A percentile compares a stretch with the other conserved stretches of the same genome.
Conservation (phyloP, 2,113 vertebrate genomes). For the Callaeas wilsoni region DNA sequence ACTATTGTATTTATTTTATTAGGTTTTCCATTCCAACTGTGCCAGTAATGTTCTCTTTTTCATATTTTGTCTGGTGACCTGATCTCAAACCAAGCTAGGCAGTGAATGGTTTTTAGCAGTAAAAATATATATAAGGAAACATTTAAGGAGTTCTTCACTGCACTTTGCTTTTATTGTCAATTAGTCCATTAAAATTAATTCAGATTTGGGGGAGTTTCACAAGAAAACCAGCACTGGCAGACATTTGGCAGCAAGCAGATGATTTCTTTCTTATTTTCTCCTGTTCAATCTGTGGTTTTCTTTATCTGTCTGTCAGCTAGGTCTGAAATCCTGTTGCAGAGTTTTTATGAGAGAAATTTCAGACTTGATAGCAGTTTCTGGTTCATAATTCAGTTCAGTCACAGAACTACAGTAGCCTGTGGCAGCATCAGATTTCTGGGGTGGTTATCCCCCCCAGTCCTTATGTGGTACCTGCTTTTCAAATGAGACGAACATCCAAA, state of each 20-base stretch:
- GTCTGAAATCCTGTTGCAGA: not conserved
- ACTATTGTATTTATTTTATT: not conserved
- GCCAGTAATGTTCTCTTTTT: not conserved
- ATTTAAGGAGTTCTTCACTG: not conserved
- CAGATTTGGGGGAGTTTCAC: not conserved
- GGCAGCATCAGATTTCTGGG: not conserved
- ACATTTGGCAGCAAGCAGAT: not conserved
- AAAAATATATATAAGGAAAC: not conserved
- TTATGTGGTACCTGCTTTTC: not conserved
- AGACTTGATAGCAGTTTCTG: not conserved
- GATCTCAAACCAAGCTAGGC: not conserved
- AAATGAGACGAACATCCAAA: rapidly evolving
- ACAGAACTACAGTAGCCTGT: not conserved
- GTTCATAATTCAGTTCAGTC: not conserved
- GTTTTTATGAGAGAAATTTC: not conserved
- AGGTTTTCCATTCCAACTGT: not conserved
- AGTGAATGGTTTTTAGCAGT: not conserved
- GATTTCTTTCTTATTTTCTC: not conserved
- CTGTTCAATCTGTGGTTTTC: not conserved
- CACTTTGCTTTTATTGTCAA: not conserved
- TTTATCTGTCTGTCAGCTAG: not conserved
- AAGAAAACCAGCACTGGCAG: not conserved
- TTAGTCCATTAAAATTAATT: not conserved
- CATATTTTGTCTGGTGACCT: not conserved
- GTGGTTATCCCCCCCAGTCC: not conserved